phyloP scores from a whole-genome alignment of 2,113 vertebrate genomes.

The Rhineura floridana region DNA sequence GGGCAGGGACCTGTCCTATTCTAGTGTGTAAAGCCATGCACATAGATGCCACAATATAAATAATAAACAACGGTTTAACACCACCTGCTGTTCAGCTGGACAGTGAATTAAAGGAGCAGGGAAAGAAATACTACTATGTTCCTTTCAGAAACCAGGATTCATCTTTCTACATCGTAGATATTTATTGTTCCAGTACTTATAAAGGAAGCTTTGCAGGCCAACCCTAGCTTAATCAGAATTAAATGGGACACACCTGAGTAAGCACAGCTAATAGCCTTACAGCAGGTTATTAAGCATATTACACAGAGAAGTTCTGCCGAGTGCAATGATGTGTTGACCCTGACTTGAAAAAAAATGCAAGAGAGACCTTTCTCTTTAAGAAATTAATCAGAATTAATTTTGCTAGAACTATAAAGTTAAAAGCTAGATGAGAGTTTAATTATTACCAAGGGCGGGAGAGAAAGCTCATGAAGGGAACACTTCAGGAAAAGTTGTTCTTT shows the following conservation, averaged over 20 bases:
- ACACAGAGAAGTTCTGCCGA: not conserved
- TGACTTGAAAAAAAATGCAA: not conserved
- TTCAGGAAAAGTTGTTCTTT: not conserved
- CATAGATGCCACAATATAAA: too few species aligned
- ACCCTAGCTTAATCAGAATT: not conserved
- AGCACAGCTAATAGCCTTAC: not conserved
- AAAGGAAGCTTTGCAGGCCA: not conserved
- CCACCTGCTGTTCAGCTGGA: not conserved
- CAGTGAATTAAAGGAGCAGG: not conserved
- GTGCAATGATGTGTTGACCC: not conserved
- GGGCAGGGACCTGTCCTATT: too few species aligned
- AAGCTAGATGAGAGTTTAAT: not conserved
- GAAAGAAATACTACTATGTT: not conserved
- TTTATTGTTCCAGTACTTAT: not conserved
- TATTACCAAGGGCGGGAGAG: not conserved
- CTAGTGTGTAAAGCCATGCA: too few species aligned
- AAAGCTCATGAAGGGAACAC: not conserved
- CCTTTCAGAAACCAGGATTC: not conserved
- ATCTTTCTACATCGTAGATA: not conserved
- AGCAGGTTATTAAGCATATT: not conserved
- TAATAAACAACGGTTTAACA: too few species aligned
- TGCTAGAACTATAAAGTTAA: not conserved
- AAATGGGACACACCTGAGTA: not conserved
- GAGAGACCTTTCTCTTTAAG: not conserved
- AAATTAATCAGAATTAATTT: not conserved